Percentiles rank a stretch among this genome's conserved stretches.
Evolutionary conservation across 1,140 invertebrate species (phyloP).

Genomic region (Apis mellifera): Amel_HAv3.1 CM009934.2:8049001-8049500

Average conservation of each 20-base stretch:
- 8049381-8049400: conserved; percentile 81
- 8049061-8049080: not conserved
- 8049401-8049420: conserved; percentile 87
- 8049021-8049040: conserved; percentile 88
- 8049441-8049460: conserved; percentile 85
- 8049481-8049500: conserved; percentile 85
- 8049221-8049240: conserved; percentile 90
- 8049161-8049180: conserved; percentile 99
- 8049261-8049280: conserved; percentile 86
- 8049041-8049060: conserved; percentile 52
- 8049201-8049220: conserved; percentile 98
- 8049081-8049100: not conserved
- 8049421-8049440: conserved; percentile 86
- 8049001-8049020: conserved; percentile 95
- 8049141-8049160: conserved; percentile 95
- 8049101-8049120: conserved; percentile 85
- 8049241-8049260: conserved; percentile 86
- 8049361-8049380: conserved; percentile 58
- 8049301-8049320: conserved; percentile 75
- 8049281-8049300: conserved; percentile 86
- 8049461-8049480: conserved; percentile 78
- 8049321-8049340: conserved; percentile 26
- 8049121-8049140: conserved; percentile 87
- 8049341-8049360: not conserved
- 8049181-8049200: conserved; percentile 95